Base-by-base conservation (phyloP, 2,113 vertebrate species). In the Amphiprion ocellaris region DNA sequence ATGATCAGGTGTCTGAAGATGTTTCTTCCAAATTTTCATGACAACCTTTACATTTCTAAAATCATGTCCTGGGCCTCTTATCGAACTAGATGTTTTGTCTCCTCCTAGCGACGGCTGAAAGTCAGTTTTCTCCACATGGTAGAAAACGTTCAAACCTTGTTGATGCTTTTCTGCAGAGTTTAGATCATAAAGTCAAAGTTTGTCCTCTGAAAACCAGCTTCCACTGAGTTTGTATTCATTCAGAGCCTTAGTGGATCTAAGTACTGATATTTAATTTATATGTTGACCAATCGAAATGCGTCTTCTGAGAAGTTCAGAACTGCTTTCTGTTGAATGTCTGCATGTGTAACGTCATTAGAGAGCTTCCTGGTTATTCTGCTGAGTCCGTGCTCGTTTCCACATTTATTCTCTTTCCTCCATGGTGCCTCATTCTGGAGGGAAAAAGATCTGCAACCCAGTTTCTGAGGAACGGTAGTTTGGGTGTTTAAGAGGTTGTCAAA, bases 341-440 rank as follows among this genome's bases (percentile, higher is more conserved):
- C 59, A 50, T 69, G 8, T 69, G 1, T 71, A 79, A 79, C 47
- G 44, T 39, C 28, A 50, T 74, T 67, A 47, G 44, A 64, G 24
- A 30, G 41, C 14, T 54, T 37, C 52, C 59, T 26, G 54, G 37
- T 53, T 52, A 7, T 63, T 70, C 56, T 65, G n/a, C 30, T 67
- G 60, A 63, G 39, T 50, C 21, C 44, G 12, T 4, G 6, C 4
- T 62, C 21, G 49, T 54, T 74, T 44, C 24, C 19, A 50, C 50
- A 19, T 47, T 0, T 39, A 16, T 19, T 59, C 41, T 58, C 39
- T 5, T 17, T 70, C 24, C 23, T 37, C 8, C 37, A 10, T 15
- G 56, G 39, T 11, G 5, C 65, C 39, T 41, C 1, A 0, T 44
- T 66, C 55, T 67, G 49, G 56, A 61, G n/a, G 68, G 19, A 77